Evolutionary conservation across 2,888 invertebrate genomes (phyloP), one percentile per base, ranked within the genome.

Genomic region (Aphelenchoides bicaudatus): DNA sequence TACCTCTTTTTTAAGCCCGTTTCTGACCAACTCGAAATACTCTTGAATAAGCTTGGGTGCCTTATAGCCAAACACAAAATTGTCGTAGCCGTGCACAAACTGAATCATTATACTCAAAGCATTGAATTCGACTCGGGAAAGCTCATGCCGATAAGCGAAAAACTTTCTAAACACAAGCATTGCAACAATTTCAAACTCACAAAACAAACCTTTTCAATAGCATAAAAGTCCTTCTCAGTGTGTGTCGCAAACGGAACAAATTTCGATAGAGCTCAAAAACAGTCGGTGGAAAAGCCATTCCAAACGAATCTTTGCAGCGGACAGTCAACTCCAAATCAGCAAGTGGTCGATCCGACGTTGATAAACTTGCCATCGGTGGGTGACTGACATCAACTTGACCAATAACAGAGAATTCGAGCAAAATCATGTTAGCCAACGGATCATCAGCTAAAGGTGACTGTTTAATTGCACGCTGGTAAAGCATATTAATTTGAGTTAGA

Each of bases 241-340:
- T 16, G 37, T 51, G 52, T 2, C 37, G 16, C 21, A 51, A 34
- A 10, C 52, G 31, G 38, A 51, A 51, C 34, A 51, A 25, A 34
- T 37, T 39, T 30, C 52, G 31, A 3, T 51, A 51, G 10, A 51
- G 3, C 25, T 51, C 27, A 30, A 51, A 34, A 2, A 51, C 52
- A 2, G 10, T 30, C 8, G 28, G n/a, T 16, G 52, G 52, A 3
- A 46, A 51, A 2, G 27, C 52, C 3, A 51, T 10, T 3, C 8
- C 39, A 30, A 51, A 51, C 25, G 13, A 23, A 19, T 30, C 19
- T n/a, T 34, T n/a, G 52, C 16, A 34, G 10, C n/a, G 10, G 39
- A 34, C 31, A 2, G 31, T 37, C 30, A 51, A 29, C 16, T 25
- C 52, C 13, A 51, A n/a, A 30, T 51, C 52, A 2, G 31, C 43